phyloP scores from a whole-genome alignment of 2,888 invertebrate species.

The Eustalomyia histrio region DNA sequence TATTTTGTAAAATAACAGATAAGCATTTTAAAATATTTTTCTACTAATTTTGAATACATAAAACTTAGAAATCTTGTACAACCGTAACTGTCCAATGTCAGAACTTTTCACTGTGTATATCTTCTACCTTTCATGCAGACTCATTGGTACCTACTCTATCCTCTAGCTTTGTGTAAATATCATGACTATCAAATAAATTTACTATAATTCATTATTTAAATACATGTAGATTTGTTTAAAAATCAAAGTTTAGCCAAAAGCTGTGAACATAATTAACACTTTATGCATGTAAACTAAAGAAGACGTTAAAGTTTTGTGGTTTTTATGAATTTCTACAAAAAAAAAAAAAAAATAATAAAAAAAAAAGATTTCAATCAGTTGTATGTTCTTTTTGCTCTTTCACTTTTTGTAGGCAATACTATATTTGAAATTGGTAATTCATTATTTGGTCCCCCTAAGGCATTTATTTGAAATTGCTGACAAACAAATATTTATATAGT shows the following conservation, averaged over 20 bases:
- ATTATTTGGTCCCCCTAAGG: slow-evolving; percentile 40
- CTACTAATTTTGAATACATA: too few species aligned
- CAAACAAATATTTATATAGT: slow-evolving; percentile 78
- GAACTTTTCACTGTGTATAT: too few species aligned
- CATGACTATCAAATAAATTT: slow-evolving; percentile 54
- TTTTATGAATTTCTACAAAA: slow-evolving; percentile 25
- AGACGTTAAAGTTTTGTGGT: not conserved
- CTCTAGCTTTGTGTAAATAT: slow-evolving; percentile 18
- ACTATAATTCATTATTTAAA: slow-evolving; percentile 59
- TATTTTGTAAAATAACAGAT: too few species aligned
- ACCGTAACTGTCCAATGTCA: too few species aligned
- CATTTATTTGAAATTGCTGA: slow-evolving; percentile 48
- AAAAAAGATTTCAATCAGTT: slow-evolving; percentile 61
- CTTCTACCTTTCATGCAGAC: not conserved
- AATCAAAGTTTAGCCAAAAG: slow-evolving; percentile 60
- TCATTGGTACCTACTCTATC: not conserved
- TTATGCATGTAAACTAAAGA: slow-evolving; percentile 15
- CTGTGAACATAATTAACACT: slow-evolving; percentile 53
- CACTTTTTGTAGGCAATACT: not conserved
- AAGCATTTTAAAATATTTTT: too few species aligned
- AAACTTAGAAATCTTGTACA: too few species aligned
- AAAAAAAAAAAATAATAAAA: too few species aligned
- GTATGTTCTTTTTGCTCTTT: not conserved
- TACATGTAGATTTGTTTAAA: slow-evolving; percentile 29
- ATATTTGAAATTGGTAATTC: slow-evolving; percentile 41